These are phyloP conservation scores for Perdita meconis DNA, from an alignment of 2,888 invertebrate genomes.

Conservation along the genomic window DNA sequence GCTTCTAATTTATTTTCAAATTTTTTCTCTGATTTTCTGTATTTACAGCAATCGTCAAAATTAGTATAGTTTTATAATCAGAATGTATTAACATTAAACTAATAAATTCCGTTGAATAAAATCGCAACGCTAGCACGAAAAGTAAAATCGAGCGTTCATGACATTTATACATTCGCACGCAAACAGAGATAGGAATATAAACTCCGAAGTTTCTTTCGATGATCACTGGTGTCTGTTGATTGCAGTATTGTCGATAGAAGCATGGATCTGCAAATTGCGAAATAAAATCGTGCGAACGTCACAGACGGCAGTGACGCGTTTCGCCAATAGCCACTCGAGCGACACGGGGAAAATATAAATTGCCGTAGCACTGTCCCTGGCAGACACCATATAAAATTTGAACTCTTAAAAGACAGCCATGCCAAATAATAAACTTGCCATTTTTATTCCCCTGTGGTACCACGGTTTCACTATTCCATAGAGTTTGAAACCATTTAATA, in stretches of 20 bases:
- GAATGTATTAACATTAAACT: too few relatives aligned
- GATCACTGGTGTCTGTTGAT: conserved; percentile 7
- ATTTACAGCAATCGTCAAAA: too few relatives aligned
- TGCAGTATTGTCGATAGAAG: conserved; percentile 9
- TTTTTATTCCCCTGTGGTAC: neutral
- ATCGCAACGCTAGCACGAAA: neutral
- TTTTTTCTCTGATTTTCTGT: too few relatives aligned
- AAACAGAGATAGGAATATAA: neutral
- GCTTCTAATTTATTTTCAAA: too few relatives aligned
- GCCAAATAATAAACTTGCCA: neutral
- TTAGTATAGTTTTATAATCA: too few relatives aligned
- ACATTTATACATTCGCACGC: neutral
- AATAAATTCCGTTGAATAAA: too few relatives aligned
- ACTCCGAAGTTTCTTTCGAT: conserved; percentile 1
- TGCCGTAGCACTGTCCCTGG: neutral
- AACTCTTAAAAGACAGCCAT: neutral
- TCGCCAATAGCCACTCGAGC: conserved; percentile 18
- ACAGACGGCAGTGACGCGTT: conserved; percentile 30
- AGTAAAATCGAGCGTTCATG: neutral
- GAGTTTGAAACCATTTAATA: too few relatives aligned
- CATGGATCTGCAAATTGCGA: conserved; percentile 29
- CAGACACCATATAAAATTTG: neutral
- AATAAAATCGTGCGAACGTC: conserved; percentile 39
- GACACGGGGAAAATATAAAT: conserved; percentile 20
- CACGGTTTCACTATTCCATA: neutral